These are phyloP conservation scores for Lagopus muta DNA, from an alignment of 2,113 vertebrate species.

Conservation along the genomic window DNA sequence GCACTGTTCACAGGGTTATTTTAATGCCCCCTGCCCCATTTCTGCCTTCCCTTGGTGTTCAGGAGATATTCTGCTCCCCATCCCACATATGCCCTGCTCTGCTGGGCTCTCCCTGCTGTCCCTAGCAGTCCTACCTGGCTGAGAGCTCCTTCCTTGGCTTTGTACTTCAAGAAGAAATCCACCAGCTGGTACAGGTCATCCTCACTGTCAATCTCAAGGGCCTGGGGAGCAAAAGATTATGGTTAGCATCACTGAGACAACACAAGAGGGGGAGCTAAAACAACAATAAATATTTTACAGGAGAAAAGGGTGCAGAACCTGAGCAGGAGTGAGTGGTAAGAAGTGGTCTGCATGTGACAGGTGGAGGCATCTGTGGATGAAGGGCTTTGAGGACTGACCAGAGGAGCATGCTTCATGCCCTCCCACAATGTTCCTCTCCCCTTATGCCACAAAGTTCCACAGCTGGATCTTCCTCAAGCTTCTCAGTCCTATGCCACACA, in stretches of 20 bases:
- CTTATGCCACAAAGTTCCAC: neutral
- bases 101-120: neutral
- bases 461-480: rapidly evolving
- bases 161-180: constrained; percentile 23
- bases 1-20: neutral
- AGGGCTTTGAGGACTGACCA: neutral
- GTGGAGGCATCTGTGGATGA: rapidly evolving
- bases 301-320: neutral
- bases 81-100: neutral
- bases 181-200: constrained; percentile 11
- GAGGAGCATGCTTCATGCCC: neutral
- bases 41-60: neutral
- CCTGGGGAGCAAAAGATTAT: neutral
- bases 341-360: neutral
- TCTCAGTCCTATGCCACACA: rapidly evolving
- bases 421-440: neutral
- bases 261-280: rapidly evolving
- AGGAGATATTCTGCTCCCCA: neutral
- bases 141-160: neutral
- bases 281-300: neutral
- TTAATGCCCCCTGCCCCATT: rapidly evolving
- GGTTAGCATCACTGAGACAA: rapidly evolving
- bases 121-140: neutral
- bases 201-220: neutral
- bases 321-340: rapidly evolving